Base-by-base conservation (phyloP, 37 sponge, comb jelly and placozoan species). In the Oopsacas minuta region DNA sequence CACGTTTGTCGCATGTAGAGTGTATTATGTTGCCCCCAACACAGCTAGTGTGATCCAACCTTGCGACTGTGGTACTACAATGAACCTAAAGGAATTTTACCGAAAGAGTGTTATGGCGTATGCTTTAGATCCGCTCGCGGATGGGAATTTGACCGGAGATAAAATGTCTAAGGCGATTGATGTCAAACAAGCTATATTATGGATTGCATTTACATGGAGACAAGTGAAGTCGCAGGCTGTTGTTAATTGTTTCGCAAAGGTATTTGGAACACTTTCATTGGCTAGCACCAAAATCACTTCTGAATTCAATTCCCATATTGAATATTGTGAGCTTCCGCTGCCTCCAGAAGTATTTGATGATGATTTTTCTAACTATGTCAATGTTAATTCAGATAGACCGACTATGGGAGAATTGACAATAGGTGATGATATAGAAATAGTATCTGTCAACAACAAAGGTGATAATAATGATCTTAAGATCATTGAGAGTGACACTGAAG, bases 1-100 rank as follows among this genome's bases (percentile, higher is more conserved):
- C 75, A 3, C 30, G 75, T 61, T 61, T 61, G 75, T 61, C 75
- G 75, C 75, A 61, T 61, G 75, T 61, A 61, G 75, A 61, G 75
- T 61, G 75, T 61, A 61, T 61, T 61, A 61, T 61, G 75, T 61
- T 61, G 75, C 75, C 75, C 75, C 75, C 75, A 61, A 61, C 75
- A 61, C 75, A 61, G 28, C 75, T 61, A 61, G 75, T 61, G 75
- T 61, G 28, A 61, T 61, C 75, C 75, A 61, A 61, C 20, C 75
- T 61, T 61, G 7, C 30, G 75, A 61, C 22, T 61, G 75, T 61
- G 75, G 75, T 61, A 61, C 28, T 34, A 61, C 28, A 61, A 61
- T 61, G 75, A 61, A 61, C 28, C 75, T 61, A 25, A 61, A 61
- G 75, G 22, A 25, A 61, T 61, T 61, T 8, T 61, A 61, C 75